Percentiles rank a stretch among this genome's conserved stretches.
Evolutionary conservation across 2,797 vertebrate species (phyloP).

Genomic region (Antennarius maculatus): DNA sequence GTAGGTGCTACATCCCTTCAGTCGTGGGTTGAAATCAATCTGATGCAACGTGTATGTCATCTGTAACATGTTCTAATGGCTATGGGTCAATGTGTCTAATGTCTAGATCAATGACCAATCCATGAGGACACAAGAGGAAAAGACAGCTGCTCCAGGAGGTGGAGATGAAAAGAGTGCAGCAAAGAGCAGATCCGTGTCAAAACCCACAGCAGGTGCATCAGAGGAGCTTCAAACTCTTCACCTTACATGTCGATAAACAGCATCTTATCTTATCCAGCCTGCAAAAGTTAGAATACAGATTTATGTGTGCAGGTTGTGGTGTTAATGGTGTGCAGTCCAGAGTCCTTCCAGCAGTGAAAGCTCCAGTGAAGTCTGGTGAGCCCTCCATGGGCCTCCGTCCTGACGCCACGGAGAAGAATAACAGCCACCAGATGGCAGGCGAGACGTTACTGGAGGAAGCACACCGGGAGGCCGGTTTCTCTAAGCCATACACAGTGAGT

Average conservation of each 20-base stretch:
- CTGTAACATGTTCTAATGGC: not conserved
- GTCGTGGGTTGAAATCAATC: not conserved
- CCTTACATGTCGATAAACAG: not conserved
- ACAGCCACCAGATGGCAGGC: constrained; percentile 71
- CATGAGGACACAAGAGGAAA: constrained; percentile 38
- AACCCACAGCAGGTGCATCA: constrained; percentile 56
- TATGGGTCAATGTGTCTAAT: not conserved
- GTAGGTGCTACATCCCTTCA: constrained; percentile 1
- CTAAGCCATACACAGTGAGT: constrained; percentile 86
- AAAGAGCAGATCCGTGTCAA: constrained; percentile 46
- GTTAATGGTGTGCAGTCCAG: constrained; percentile 53
- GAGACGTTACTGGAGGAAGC: constrained; percentile 83
- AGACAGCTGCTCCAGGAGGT: constrained; percentile 4
- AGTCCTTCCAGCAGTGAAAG: constrained; percentile 73
- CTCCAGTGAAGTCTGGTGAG: constrained; percentile 70
- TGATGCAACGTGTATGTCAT: not conserved
- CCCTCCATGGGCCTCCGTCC: constrained; percentile 24
- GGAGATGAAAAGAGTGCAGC: constrained; percentile 33
- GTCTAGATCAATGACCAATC: constrained; percentile 57
- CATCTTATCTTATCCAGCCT: not conserved
- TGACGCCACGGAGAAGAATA: constrained; percentile 55
- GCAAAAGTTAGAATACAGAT: not conserved
- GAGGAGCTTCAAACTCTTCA: not conserved
- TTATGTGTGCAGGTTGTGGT: constrained; percentile 70
- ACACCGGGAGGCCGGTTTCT: constrained; percentile 81